Evolutionary conservation across 1,140 invertebrate species (phyloP).

Genomic region (Drosophila parabipectinata): DNA sequence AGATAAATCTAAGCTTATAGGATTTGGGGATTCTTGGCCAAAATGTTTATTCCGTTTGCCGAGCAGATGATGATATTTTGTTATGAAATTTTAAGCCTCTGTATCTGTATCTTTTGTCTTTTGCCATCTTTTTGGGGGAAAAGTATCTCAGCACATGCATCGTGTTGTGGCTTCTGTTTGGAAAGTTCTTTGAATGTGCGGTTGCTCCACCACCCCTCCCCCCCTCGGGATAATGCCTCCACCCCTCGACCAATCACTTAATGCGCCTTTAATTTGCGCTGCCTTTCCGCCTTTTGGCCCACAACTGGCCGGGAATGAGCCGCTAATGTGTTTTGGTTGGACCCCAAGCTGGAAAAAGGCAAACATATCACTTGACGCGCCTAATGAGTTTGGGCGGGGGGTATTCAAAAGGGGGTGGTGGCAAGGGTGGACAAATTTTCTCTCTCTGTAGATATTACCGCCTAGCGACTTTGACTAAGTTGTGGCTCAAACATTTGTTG

Average conservation of each 20-base stretch:
- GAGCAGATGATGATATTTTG: slow-evolving; percentile 1
- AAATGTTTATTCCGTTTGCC: slow-evolving; percentile 28
- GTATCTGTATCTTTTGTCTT: slow-evolving; percentile 6
- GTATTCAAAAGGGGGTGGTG: too few species aligned
- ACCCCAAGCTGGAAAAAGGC: slow-evolving; percentile 37
- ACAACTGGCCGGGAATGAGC: slow-evolving; percentile 69
- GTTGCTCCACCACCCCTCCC: slow-evolving; percentile 15
- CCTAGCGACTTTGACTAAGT: slow-evolving; percentile 66
- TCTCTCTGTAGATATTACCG: slow-evolving; percentile 33
- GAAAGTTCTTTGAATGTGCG: slow-evolving; percentile 32
- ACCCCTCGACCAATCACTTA: slow-evolving; percentile 38
- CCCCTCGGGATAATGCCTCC: neutral
- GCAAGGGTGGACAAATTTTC: too few species aligned
- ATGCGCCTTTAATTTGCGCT: slow-evolving; percentile 76
- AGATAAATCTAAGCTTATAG: slow-evolving; percentile 38
- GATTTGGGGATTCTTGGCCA: slow-evolving; percentile 11
- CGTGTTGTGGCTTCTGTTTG: slow-evolving; percentile 12
- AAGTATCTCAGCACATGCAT: neutral
- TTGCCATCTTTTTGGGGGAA: slow-evolving; percentile 1
- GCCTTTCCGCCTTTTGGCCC: slow-evolving; percentile 34
- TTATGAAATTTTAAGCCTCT: slow-evolving; percentile 24
- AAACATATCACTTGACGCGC: slow-evolving; percentile 80
- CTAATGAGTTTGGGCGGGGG: slow-evolving; percentile 60
- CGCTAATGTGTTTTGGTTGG: slow-evolving; percentile 74
- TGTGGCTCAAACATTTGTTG: slow-evolving; percentile 46